phyloP scores from a whole-genome alignment of 2,888 invertebrate species.

The Opisthograptis luteolata region DNA sequence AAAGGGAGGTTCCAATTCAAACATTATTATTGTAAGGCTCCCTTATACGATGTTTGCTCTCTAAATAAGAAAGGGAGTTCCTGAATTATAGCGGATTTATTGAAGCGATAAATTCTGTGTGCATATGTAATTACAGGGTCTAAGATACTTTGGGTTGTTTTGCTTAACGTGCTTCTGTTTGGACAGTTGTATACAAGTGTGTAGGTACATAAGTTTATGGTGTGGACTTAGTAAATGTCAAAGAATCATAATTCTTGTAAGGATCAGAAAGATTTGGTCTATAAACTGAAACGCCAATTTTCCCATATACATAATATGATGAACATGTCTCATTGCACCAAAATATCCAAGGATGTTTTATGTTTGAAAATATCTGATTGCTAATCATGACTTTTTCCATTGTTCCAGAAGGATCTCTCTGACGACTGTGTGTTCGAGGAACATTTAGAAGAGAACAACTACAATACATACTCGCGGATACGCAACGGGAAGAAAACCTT shows the following conservation, averaged over 20 bases:
- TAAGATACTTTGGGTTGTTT: constrained; percentile 3
- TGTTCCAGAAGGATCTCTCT: constrained; percentile 93
- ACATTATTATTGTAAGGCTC: constrained; percentile 54
- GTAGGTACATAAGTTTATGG: too few species aligned
- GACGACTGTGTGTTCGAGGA: constrained; percentile 95
- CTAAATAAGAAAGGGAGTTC: constrained; percentile 42
- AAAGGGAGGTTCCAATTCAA: constrained; percentile 61
- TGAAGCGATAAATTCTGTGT: constrained; percentile 41
- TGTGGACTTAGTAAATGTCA: neutral
- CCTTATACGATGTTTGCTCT: constrained; percentile 47
- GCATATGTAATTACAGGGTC: constrained; percentile 35
- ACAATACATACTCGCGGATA: constrained; percentile 93
- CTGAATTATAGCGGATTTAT: constrained; percentile 43
- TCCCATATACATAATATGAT: too few species aligned
- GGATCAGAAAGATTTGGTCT: too few species aligned
- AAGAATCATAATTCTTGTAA: too few species aligned
- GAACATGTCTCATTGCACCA: too few species aligned
- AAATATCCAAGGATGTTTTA: neutral
- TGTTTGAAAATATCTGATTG: constrained; percentile 10
- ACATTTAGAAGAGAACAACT: constrained; percentile 92
- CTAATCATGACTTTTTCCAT: constrained; percentile 60
- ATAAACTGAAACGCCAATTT: too few species aligned
- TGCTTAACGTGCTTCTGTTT: neutral
- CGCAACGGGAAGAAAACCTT: constrained; percentile 87
- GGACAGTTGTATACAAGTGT: too few species aligned